Conservation (phyloP, 2,113 vertebrate species). For the Picathartes gymnocephalus region DNA sequence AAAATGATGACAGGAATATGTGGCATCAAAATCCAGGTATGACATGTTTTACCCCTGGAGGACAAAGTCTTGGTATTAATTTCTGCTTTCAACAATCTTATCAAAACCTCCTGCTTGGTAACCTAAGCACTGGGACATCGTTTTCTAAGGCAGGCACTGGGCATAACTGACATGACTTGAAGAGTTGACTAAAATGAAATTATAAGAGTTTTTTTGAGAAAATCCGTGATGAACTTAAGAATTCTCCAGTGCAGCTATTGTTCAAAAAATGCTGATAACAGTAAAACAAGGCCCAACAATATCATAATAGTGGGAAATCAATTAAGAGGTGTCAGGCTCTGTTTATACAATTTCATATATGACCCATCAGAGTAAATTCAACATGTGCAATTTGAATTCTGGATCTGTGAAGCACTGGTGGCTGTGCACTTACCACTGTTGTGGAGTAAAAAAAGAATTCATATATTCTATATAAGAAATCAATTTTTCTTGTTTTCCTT, state of each 20-base stretch:
- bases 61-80: not conserved
- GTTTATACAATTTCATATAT: not conserved
- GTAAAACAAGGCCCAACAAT: not conserved
- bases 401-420: not conserved
- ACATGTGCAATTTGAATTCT: not conserved
- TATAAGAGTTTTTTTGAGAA: not conserved
- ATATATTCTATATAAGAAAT: not conserved
- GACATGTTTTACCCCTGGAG: not conserved
- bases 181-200: not conserved
- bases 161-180: not conserved
- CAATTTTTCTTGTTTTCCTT: not conserved
- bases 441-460: not conserved
- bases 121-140: not conserved
- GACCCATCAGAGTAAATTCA: not conserved
- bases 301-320: not conserved
- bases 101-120: not conserved
- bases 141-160: not conserved
- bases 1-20: not conserved
- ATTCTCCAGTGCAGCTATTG: not conserved
- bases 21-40: not conserved
- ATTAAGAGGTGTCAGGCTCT: not conserved
- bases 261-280: not conserved
- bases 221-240: not conserved
- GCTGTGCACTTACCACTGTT: not conserved
- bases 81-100: not conserved